Conservation (phyloP, 2,113 vertebrate genomes). For the Urocolius indicus region DNA sequence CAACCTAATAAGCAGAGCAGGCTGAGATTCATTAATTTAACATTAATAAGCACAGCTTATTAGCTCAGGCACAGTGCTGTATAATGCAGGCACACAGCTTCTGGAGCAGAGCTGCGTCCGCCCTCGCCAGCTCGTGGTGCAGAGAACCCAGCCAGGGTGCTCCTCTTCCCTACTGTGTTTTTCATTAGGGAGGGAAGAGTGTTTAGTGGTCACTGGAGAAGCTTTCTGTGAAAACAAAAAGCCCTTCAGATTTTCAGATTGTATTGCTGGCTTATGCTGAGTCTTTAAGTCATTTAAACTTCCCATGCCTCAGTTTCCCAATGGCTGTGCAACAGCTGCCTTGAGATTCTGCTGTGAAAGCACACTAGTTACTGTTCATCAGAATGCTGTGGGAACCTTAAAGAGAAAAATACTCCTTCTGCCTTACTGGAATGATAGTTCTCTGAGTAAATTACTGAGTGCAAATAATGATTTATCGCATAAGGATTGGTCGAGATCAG, state of each 20-base stretch:
- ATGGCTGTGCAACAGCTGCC: background rate
- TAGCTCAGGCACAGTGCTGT: slow-evolving; percentile 57
- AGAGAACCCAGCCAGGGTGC: background rate
- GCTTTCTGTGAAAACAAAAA: background rate
- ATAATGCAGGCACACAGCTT: slow-evolving; percentile 31
- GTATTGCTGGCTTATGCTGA: background rate
- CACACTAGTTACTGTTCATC: background rate
- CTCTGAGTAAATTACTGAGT: background rate
- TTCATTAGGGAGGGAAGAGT: background rate
- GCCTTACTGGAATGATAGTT: background rate
- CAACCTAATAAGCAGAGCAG: slow-evolving; percentile 71
- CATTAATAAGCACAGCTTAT: slow-evolving; percentile 73
- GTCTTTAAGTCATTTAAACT: background rate
- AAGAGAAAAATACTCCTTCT: background rate
- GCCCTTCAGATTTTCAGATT: background rate
- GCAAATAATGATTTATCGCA: background rate
- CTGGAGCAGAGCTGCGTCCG: background rate
- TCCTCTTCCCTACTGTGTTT: background rate
- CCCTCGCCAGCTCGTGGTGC: background rate
- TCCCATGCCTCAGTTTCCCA: background rate
- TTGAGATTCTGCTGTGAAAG: background rate
- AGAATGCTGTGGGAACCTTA: background rate
- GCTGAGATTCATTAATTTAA: slow-evolving; percentile 74
- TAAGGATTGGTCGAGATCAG: background rate
- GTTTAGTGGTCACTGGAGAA: background rate